Conservation (phyloP, 1,140 invertebrate genomes). For the Luehdorfia chinensis region DNA sequence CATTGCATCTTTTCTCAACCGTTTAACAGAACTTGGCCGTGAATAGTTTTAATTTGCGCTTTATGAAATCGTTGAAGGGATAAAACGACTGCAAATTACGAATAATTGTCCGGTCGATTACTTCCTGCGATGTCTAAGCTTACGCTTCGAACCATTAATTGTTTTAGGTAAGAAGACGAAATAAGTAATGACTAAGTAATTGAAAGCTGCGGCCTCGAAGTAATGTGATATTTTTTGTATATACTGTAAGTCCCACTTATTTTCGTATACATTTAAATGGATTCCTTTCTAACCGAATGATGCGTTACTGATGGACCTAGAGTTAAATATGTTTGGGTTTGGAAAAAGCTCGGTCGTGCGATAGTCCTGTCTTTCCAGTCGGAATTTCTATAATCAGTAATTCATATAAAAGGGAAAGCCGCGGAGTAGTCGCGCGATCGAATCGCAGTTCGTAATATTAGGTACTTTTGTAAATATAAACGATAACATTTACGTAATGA, state of each 20-base stretch:
- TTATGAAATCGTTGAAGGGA: too few species aligned
- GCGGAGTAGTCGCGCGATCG: constrained; percentile 22
- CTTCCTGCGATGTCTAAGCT: constrained; percentile 48
- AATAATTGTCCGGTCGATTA: too few species aligned
- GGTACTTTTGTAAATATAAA: constrained; percentile 70
- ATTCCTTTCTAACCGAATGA: constrained; percentile 70
- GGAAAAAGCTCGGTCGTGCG: constrained; percentile 12
- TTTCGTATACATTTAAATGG: constrained; percentile 77
- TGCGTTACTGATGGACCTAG: constrained; percentile 52
- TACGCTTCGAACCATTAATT: constrained; percentile 59
- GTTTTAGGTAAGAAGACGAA: constrained; percentile 68
- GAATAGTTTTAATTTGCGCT: too few species aligned
- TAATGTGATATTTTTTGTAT: constrained; percentile 78
- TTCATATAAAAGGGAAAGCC: neutral
- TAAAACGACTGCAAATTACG: too few species aligned
- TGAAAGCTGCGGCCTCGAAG: constrained; percentile 76
- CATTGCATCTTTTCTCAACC: too few species aligned
- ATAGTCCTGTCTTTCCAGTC: too few species aligned
- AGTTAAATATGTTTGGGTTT: constrained; percentile 27
- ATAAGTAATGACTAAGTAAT: constrained; percentile 69
- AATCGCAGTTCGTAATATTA: constrained; percentile 39
- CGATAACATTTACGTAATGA: constrained; percentile 55
- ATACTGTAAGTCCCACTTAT: constrained; percentile 76
- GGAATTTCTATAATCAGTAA: too few species aligned
- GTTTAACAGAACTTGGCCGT: too few species aligned